These are phyloP conservation scores for Erpetoichthys calabaricus DNA, from an alignment of 2,797 vertebrate species.

Conservation along the genomic window DNA sequence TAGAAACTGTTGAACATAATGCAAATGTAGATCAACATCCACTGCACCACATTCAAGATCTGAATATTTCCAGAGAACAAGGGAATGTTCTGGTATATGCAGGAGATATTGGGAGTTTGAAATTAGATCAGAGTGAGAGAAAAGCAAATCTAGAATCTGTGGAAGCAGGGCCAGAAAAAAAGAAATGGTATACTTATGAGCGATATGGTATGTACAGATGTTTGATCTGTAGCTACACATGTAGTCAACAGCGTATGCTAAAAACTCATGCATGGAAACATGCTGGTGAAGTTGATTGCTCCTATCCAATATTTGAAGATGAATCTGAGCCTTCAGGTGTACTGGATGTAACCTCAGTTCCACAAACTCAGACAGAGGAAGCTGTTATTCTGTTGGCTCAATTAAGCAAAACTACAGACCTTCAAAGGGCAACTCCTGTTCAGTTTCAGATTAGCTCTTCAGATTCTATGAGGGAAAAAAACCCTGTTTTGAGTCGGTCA, in stretches of 20 bases:
- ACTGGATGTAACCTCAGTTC: constrained; percentile 33
- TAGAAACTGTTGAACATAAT: constrained; percentile 31
- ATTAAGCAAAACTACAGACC: constrained; percentile 38
- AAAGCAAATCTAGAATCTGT: not conserved
- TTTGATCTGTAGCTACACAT: constrained; percentile 90
- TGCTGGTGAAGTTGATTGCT: constrained; percentile 83
- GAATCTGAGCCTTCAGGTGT: constrained; percentile 44
- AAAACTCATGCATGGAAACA: constrained; percentile 98
- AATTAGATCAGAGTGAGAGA: constrained; percentile 19
- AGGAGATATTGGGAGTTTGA: constrained; percentile 22
- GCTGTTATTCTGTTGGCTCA: constrained; percentile 45
- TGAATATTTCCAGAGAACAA: not conserved
- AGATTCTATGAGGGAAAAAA: constrained; percentile 29
- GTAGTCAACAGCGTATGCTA: constrained; percentile 86
- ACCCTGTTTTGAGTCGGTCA: constrained; percentile 12
- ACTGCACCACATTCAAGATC: constrained; percentile 18
- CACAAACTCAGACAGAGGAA: constrained; percentile 30
- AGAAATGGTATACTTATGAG: constrained; percentile 90
- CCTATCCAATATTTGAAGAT: constrained; percentile 89
- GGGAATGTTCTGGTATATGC: constrained; percentile 17
- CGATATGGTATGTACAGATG: constrained; percentile 85
- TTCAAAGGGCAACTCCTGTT: constrained; percentile 43
- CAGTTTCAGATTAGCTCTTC: constrained; percentile 66
- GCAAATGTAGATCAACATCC: constrained; percentile 20
- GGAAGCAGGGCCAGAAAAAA: constrained; percentile 34